Base-by-base conservation (phyloP, 2,113 vertebrate species). In the Ictidomys tridecemlineatus region DNA sequence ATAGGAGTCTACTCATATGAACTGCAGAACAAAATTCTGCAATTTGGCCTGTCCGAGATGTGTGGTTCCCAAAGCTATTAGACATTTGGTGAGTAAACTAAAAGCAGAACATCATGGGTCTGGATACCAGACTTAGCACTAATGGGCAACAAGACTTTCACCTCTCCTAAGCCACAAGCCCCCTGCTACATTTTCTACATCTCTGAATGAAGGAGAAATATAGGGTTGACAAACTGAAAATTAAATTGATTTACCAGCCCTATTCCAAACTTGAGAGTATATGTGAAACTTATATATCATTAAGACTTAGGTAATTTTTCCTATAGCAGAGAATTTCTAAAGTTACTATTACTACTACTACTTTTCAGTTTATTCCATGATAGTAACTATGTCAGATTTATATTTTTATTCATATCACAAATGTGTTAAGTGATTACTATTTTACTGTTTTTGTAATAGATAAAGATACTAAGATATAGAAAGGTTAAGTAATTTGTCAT, bases 21-120 rank as follows among this genome's bases (percentile, higher is more conserved):
- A 69, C 70, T 86, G 82, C 76, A 69, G 79, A 92, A 93, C 39
- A 72, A 89, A 96, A 93, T 69, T 67, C 5, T 80, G 56, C 22
- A 32, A 82, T 94, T 97, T 97, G 96, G 92, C 79, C 37, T 39
- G 22, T n/a, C 34, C 6, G 53, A 80, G 48, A 53, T 65, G 9
- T 89, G 69, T 91, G 39, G 39, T 80, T 94, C 76, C 70, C 89
- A 77, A 85, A 94, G 32, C 83, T 85, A 45, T 82, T 65, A 79
- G 89, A 72, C 91, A 84, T 94, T 96, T 96, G 65, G 53, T 96
- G 76, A 92, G 74, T 65, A 89, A 95, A 42, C 45, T 6, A 67
- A 91, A 86, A 84, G 17, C 22, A 51, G 39, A 89, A 34, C 26
- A 14, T 70, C 37, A 39, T 93, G 58, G 86, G 61, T 84, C 26